A percentile compares a stretch with the other conserved stretches of the same genome.
Conservation (phyloP, 2,797 vertebrate genomes). For the Melanogrammus aeglefinus region DNA sequence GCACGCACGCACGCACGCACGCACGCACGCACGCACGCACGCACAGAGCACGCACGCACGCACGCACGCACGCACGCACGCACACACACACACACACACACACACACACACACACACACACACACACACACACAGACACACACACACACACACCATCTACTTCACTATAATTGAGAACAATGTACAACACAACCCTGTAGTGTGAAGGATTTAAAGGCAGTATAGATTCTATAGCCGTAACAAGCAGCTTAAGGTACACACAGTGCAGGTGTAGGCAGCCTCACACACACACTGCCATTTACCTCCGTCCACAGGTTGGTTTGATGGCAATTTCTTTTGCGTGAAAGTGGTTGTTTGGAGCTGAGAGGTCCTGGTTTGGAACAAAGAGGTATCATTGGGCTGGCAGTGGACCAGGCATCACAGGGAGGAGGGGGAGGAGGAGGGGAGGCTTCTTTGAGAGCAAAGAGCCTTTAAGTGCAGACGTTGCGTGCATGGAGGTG, state of each 20-base stretch:
- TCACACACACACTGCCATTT: background rate
- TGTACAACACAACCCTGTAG: background rate
- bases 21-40: too few relatives aligned
- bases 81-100: too few relatives aligned
- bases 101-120: too few relatives aligned
- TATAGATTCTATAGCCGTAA: background rate
- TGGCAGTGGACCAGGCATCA: slow-evolving; percentile 28
- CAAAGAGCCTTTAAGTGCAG: slow-evolving; percentile 6
- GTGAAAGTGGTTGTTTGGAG: background rate
- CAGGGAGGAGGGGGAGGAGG: slow-evolving; percentile 29
- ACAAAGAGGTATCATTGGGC: background rate
- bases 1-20: too few relatives aligned
- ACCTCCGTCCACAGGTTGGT: background rate
- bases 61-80: too few relatives aligned
- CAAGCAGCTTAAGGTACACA: background rate
- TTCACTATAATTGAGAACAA: background rate
- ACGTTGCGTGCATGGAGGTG: slow-evolving; percentile 25
- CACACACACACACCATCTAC: background rate
- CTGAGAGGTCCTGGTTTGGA: background rate
- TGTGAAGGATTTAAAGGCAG: too few relatives aligned
- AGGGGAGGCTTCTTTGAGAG: background rate
- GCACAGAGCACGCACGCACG: too few relatives aligned
- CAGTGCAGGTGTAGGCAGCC: background rate
- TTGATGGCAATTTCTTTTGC: background rate
- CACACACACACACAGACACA: too few relatives aligned